phyloP scores from a whole-genome alignment of 2,888 invertebrate genomes.

The Chelonus formosanus region DNA sequence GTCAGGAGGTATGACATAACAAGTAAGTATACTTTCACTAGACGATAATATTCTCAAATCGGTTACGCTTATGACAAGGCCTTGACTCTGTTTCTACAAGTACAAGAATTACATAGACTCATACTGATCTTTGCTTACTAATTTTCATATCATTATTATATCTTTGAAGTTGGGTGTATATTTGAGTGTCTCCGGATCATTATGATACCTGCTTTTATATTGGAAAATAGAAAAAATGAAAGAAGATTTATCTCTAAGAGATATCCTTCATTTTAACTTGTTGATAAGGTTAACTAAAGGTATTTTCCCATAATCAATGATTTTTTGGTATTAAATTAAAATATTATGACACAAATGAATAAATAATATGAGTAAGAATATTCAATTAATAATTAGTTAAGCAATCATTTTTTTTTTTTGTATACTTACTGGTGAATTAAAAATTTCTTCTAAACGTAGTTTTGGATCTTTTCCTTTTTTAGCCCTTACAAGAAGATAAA shows the following conservation, averaged over 20 bases:
- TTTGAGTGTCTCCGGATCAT: too few relatives aligned
- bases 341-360: neutral
- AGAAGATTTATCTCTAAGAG: too few relatives aligned
- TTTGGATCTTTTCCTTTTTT: slow-evolving; percentile 83
- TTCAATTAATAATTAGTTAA: neutral
- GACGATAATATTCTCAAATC: slow-evolving; percentile 37
- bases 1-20: slow-evolving; percentile 48
- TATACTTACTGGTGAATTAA: slow-evolving; percentile 79
- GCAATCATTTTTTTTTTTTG: too few relatives aligned
- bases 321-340: too few relatives aligned
- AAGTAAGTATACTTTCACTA: slow-evolving; percentile 49
- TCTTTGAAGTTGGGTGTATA: neutral
- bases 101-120: slow-evolving; percentile 29
- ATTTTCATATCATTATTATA: slow-evolving; percentile 10
- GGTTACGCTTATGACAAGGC: slow-evolving; percentile 43
- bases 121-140: neutral
- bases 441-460: slow-evolving; percentile 80
- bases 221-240: too few relatives aligned
- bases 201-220: too few relatives aligned
- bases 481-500: slow-evolving; percentile 83
- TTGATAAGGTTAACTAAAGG: too few relatives aligned
- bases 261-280: too few relatives aligned
- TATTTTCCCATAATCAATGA: too few relatives aligned
- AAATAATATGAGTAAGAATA: neutral
- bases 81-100: slow-evolving; percentile 52